Evolutionary conservation across 2,113 vertebrate genomes (phyloP).

Genomic region (Chaetodon trifascialis): DNA sequence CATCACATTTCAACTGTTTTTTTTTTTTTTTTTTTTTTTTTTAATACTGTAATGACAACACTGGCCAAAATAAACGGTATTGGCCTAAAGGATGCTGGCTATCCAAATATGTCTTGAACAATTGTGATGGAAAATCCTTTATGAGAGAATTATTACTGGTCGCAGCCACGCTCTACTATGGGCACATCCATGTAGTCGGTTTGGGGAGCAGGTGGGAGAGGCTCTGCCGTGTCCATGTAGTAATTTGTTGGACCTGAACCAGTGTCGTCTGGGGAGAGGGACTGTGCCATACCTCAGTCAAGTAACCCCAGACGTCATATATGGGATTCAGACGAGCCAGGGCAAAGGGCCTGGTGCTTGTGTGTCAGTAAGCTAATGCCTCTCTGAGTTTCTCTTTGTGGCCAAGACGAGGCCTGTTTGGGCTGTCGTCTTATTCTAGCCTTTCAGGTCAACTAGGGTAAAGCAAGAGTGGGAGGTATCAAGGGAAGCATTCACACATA

Average conservation of each 20-base stretch:
- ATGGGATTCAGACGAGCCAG: conserved; percentile 12
- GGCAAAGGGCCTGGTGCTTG: conserved; percentile 21
- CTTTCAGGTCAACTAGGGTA: conserved; percentile 5
- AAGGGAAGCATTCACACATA: neutral
- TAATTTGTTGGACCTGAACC: conserved; percentile 60
- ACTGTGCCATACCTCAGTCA: conserved; percentile 33
- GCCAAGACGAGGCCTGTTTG: neutral
- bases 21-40: conserved; percentile 1
- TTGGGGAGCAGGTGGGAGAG: conserved; percentile 61
- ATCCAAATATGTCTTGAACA: conserved; percentile 29
- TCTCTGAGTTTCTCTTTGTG: conserved; percentile 3
- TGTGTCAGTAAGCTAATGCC: conserved; percentile 19
- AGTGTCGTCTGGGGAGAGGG: conserved; percentile 3
- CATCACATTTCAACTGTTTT: conserved; percentile 44
- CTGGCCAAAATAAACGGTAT: conserved; percentile 18
- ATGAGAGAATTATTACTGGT: conserved; percentile 22
- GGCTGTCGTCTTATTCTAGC: neutral
- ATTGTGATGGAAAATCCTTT: conserved; percentile 10
- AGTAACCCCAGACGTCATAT: conserved; percentile 23
- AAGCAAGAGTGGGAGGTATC: neutral
- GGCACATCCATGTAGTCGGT: conserved; percentile 23
- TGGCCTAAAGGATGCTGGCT: conserved; percentile 14
- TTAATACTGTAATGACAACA: conserved; percentile 36
- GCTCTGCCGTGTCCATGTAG: conserved; percentile 34
- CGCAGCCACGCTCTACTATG: neutral